These are phyloP conservation scores for Corydoras maculifer DNA, from an alignment of 2,113 vertebrate genomes.

Conservation along the genomic window DNA sequence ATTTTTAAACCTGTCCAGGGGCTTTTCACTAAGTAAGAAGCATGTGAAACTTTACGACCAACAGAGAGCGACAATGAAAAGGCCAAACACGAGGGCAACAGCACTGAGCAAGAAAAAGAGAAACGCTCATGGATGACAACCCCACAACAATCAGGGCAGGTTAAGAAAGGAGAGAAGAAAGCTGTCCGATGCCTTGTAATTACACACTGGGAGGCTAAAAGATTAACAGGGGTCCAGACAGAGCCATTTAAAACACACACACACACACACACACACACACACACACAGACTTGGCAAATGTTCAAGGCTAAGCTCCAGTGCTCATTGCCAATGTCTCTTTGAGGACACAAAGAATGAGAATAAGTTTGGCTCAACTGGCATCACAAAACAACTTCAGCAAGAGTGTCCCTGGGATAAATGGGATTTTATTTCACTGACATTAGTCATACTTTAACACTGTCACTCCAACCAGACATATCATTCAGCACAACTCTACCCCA, in stretches of 20 bases:
- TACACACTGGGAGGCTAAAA: slow-evolving; percentile 45
- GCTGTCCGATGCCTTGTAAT: slow-evolving; percentile 41
- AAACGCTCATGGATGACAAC: slow-evolving; percentile 15
- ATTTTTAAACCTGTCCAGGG: too few species aligned
- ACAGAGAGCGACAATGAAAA: slow-evolving; percentile 3
- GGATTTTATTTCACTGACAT: slow-evolving; percentile 42
- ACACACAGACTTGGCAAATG: slow-evolving; percentile 35
- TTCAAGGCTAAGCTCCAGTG: slow-evolving; percentile 44
- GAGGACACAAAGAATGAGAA: slow-evolving; percentile 34
- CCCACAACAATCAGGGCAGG: slow-evolving; percentile 12
- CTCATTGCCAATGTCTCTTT: slow-evolving; percentile 7
- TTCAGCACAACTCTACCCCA: too few species aligned
- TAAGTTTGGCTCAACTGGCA: slow-evolving; percentile 31
- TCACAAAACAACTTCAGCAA: slow-evolving; percentile 16
- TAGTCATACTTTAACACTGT: not conserved
- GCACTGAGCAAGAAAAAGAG: slow-evolving; percentile 1
- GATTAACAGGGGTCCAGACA: slow-evolving; percentile 47
- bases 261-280: too few species aligned
- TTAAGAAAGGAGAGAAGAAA: slow-evolving; percentile 19
- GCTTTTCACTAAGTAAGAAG: not conserved
- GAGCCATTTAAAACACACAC: slow-evolving; percentile 37
- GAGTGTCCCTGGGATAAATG: slow-evolving; percentile 4
- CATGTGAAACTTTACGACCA: not conserved
- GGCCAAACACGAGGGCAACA: not conserved
- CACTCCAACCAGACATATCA: too few species aligned